A percentile compares a stretch with the other conserved stretches of the same genome.
phyloP scores from a whole-genome alignment of 2,888 invertebrate species.

The Empis stercorea region DNA sequence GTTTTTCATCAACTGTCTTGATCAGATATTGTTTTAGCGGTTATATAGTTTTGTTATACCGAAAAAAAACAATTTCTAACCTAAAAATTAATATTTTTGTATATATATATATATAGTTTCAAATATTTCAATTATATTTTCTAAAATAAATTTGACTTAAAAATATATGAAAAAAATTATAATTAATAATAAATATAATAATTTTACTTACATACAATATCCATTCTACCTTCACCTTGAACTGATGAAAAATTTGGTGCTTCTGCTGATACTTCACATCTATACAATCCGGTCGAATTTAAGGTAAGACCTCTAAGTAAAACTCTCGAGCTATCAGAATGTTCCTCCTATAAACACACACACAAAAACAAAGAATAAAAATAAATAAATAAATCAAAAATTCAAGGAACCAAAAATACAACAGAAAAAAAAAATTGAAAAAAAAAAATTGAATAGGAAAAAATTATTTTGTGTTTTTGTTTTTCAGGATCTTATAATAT shows the following conservation, averaged over 20 bases:
- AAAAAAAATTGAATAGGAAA: not conserved
- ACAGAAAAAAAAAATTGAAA: conserved; percentile 1
- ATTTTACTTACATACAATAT: conserved; percentile 60
- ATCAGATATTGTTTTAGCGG: no score
- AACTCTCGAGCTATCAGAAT: conserved; percentile 55
- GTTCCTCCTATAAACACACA: conserved; percentile 43
- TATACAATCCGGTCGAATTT: conserved; percentile 57
- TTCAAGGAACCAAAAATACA: not conserved
- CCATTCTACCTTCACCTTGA: conserved; percentile 62
- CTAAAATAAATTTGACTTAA: no score
- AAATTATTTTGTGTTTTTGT: no score
- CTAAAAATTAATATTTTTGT: no score
- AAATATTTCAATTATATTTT: no score
- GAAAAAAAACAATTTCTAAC: no score
- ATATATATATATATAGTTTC: no score
- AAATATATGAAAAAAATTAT: no score
- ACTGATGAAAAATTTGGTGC: conserved; percentile 65
- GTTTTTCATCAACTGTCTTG: no score
- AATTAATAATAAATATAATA: not conserved
- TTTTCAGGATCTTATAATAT: no score
- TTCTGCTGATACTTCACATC: conserved; percentile 68
- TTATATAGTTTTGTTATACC: no score
- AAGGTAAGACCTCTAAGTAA: conserved; percentile 52
- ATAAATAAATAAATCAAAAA: not conserved
- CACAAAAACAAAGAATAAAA: not conserved